Evolutionary conservation across 2,888 invertebrate genomes (phyloP).

Genomic region (Oasisia sp.): DNA sequence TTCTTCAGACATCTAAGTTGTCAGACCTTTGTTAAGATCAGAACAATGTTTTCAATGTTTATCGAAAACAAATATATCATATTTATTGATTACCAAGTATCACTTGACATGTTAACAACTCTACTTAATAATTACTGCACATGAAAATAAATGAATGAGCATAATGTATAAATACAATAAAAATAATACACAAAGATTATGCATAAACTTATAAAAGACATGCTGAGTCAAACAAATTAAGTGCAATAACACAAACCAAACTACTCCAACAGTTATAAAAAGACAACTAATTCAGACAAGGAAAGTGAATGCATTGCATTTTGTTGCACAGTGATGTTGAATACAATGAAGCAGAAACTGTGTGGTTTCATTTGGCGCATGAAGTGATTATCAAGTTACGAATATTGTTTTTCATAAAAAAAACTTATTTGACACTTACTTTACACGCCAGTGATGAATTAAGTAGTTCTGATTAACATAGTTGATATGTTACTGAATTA

Average conservation of each 20-base stretch:
- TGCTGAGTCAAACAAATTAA: not conserved
- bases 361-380: too few relatives aligned
- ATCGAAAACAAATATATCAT: not conserved
- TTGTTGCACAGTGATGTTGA: not conserved
- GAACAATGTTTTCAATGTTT: not conserved
- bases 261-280: not conserved
- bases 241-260: not conserved
- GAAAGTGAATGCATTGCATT: not conserved
- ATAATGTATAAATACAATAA: not conserved
- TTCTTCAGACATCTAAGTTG: not conserved
- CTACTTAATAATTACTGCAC: not conserved
- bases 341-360: too few relatives aligned
- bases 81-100: not conserved
- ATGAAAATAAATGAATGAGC: not conserved
- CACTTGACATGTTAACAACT: not conserved
- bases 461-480: too few relatives aligned
- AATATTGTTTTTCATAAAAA: too few relatives aligned
- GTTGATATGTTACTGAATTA: too few relatives aligned
- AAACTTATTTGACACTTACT: too few relatives aligned
- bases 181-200: not conserved
- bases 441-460: too few relatives aligned
- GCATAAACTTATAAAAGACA: not conserved
- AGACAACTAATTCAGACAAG: not conserved
- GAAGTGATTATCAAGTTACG: too few relatives aligned
- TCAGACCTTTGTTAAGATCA: not conserved